Evolutionary conservation across 1,140 invertebrate genomes (phyloP), one percentile per base, ranked within the genome.

Genomic region (Penaeus indicus): DNA sequence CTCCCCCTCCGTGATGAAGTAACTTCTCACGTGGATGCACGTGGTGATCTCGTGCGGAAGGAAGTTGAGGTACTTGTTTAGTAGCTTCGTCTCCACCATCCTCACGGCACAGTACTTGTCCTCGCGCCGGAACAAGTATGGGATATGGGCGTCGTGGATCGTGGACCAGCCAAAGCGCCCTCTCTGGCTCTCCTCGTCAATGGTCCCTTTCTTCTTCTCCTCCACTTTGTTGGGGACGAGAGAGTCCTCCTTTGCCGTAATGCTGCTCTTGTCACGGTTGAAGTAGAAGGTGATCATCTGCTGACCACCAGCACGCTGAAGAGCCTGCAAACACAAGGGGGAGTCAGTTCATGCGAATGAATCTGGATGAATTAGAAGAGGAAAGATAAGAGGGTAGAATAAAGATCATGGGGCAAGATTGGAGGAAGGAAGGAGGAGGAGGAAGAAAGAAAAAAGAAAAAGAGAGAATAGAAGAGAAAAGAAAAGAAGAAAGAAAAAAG

Each of bases 1-100:
- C 93, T 99, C 98, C 5, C 95, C 95, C 90, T 97, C 96, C 11
- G 97, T 98, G 85, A 98, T 97, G 92, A 97, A 98, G 92, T 98
- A 98, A 93, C 97, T 98, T 86, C 96, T 95, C 83, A 99, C 97
- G 92, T 96, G 97, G 2, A 97, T 97, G 92, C 97, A 98, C 54
- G 91, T 92, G 90, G 92, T 92, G 22, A 93, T 91, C 81, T 92
- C 91, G 63, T 91, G 90, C 42, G 92, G 92, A 42, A 93, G 88
- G 77, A 90, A 91, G 85, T 91, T 90, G 18, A 92, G 90, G 84
- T 91, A 93, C 94, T 95, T 97, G 93, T 96, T 96, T n/a, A 97
- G 93, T 63, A 97, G 93, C 93, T 97, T 96, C 91, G 95, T 95
- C 93, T 99, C 97, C 72, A 98, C 96, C 94, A 98, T 98, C 62